Conservation (phyloP, 2,113 vertebrate genomes). For the Heliornis fulica region DNA sequence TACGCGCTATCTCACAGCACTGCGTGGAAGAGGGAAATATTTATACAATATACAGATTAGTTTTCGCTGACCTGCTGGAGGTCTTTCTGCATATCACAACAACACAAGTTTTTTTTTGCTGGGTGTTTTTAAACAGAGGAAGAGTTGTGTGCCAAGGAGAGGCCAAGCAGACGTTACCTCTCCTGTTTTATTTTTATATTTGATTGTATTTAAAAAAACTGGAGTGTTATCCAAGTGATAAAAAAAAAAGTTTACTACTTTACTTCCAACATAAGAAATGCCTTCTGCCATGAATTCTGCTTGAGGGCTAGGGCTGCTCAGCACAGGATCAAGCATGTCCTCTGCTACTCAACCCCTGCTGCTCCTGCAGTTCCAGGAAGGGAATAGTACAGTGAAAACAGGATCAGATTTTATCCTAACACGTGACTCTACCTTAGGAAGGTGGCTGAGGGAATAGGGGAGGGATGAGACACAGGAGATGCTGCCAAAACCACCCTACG, state of each 20-base stretch:
- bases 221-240: not conserved
- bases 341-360: not conserved
- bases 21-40: slow-evolving; percentile 21
- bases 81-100: not conserved
- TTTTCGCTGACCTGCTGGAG: not conserved
- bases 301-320: not conserved
- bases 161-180: not conserved
- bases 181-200: not conserved
- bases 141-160: not conserved
- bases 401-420: not conserved
- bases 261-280: not conserved
- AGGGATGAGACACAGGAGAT: not conserved
- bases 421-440: not conserved
- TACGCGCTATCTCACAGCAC: not conserved
- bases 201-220: not conserved
- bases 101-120: not conserved
- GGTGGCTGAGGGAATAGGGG: not conserved
- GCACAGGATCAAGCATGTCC: not conserved
- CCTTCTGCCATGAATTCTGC: not conserved
- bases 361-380: not conserved
- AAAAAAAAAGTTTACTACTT: not conserved
- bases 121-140: slow-evolving; percentile 33
- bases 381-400: not conserved
- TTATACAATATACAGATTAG: slow-evolving; percentile 31
- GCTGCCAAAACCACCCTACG: not conserved